Percentiles rank a stretch among this genome's conserved stretches.
Evolutionary conservation across 2,797 vertebrate species (phyloP).

Genomic region (Parambassis ranga): DNA sequence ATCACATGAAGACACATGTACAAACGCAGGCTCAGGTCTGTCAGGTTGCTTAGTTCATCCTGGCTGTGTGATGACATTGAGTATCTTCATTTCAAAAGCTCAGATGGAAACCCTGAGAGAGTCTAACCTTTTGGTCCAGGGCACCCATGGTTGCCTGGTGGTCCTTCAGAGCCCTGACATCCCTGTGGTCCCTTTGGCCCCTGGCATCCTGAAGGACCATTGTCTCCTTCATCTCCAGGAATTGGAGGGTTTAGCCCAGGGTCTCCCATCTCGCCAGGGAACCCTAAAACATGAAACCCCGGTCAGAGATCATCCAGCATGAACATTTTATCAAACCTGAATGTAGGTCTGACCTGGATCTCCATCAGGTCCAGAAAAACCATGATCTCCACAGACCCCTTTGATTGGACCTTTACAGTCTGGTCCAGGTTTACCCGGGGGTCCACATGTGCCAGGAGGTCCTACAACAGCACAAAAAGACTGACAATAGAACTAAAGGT

Average conservation of each 20-base stretch:
- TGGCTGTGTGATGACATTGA: neutral
- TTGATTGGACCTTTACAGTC: conserved; percentile 50
- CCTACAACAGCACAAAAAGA: conserved; percentile 50
- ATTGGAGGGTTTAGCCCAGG: conserved; percentile 57
- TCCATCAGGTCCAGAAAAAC: conserved; percentile 71
- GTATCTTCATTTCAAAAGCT: neutral
- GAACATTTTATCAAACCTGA: neutral
- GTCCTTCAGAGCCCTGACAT: conserved; percentile 54
- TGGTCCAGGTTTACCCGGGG: conserved; percentile 55
- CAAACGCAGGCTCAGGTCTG: neutral
- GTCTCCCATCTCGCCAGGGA: conserved; percentile 58
- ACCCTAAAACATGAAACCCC: conserved; percentile 56
- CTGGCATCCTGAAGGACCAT: conserved; percentile 56
- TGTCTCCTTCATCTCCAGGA: conserved; percentile 67
- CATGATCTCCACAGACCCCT: conserved; percentile 67
- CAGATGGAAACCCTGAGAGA: neutral
- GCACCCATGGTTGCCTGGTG: conserved; percentile 54
- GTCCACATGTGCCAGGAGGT: conserved; percentile 61
- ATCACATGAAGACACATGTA: conserved; percentile 2
- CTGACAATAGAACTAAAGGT: neutral
- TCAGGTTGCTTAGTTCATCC: neutral
- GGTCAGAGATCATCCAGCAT: neutral
- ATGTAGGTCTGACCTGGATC: conserved; percentile 43
- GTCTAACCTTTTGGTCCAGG: conserved; percentile 73
- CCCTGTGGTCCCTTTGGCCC: conserved; percentile 67